phyloP scores from a whole-genome alignment of 2,113 vertebrate species.

The Dromiciops gliroides region DNA sequence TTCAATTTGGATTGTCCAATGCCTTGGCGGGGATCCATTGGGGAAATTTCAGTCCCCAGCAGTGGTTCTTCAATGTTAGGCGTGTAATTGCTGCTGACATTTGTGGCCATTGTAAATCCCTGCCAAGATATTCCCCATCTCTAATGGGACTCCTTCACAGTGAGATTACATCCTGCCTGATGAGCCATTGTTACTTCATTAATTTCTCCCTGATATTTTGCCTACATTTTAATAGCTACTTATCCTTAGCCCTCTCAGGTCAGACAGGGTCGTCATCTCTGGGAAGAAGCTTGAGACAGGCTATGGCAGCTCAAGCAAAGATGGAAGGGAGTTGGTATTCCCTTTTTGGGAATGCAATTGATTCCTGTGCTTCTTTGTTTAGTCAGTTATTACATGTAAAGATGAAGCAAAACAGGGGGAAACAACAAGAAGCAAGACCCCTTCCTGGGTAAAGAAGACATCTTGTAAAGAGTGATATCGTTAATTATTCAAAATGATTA shows the following conservation, averaged over 20 bases:
- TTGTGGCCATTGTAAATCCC: not conserved
- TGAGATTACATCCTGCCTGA: conserved; percentile 55
- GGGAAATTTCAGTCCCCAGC: not conserved
- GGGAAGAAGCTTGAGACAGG: not conserved
- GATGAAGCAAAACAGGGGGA: not conserved
- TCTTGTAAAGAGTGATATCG: conserved; percentile 21
- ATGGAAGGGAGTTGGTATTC: not conserved
- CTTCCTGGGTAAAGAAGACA: not conserved
- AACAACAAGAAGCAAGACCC: not conserved
- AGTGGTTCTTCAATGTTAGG: conserved; percentile 22
- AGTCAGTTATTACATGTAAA: not conserved
- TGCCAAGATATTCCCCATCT: conserved; percentile 44
- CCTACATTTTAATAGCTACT: conserved; percentile 51
- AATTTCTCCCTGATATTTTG: conserved; percentile 62
- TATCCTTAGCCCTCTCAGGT: conserved; percentile 54
- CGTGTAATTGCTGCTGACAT: conserved; percentile 27
- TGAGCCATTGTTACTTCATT: conserved; percentile 69
- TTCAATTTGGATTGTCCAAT: not conserved
- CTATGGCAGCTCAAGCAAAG: not conserved
- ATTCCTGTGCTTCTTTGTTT: not conserved
- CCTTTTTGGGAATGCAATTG: not conserved
- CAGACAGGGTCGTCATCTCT: not conserved
- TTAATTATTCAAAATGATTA: conserved; percentile 28
- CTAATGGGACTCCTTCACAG: conserved; percentile 54
- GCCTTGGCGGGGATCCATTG: not conserved